Evolutionary conservation across 2,888 invertebrate species (phyloP).

Genomic region (Ophion ventricosus): DNA sequence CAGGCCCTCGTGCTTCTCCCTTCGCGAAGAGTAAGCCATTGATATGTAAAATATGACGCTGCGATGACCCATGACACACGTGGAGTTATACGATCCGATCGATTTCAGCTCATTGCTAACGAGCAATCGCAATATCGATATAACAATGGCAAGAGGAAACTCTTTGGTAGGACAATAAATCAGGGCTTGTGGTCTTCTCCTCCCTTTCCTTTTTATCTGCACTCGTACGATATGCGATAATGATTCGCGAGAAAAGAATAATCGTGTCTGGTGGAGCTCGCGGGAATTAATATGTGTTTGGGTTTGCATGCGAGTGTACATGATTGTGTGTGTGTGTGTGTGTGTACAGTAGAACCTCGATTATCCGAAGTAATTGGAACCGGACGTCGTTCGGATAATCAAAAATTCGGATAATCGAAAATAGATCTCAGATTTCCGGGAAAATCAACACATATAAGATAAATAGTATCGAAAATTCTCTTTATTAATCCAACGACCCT

Average conservation of each 20-base stretch:
- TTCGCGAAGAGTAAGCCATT: not conserved
- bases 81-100: slow-evolving; percentile 19
- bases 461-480: too few relatives aligned
- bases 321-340: not conserved
- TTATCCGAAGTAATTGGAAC: too few relatives aligned
- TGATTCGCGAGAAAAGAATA: slow-evolving; percentile 48
- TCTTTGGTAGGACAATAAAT: slow-evolving; percentile 30
- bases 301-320: not conserved
- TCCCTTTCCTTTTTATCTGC: slow-evolving; percentile 18
- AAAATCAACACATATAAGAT: too few relatives aligned
- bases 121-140: slow-evolving; percentile 43
- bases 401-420: too few relatives aligned
- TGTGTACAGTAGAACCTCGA: too few relatives aligned
- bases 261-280: slow-evolving; percentile 24
- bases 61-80: slow-evolving; percentile 16
- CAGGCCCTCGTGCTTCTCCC: not conserved
- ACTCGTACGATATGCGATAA: slow-evolving; percentile 41
- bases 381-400: too few relatives aligned
- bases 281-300: not conserved
- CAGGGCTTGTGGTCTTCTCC: slow-evolving; percentile 46
- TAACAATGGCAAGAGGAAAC: slow-evolving; percentile 32
- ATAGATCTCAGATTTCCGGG: too few relatives aligned
- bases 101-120: slow-evolving; percentile 18
- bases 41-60: slow-evolving; percentile 13
- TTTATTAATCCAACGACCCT: too few relatives aligned